Evolutionary conservation across 2,888 invertebrate species (phyloP).

Genomic region (Phortica magna): DNA sequence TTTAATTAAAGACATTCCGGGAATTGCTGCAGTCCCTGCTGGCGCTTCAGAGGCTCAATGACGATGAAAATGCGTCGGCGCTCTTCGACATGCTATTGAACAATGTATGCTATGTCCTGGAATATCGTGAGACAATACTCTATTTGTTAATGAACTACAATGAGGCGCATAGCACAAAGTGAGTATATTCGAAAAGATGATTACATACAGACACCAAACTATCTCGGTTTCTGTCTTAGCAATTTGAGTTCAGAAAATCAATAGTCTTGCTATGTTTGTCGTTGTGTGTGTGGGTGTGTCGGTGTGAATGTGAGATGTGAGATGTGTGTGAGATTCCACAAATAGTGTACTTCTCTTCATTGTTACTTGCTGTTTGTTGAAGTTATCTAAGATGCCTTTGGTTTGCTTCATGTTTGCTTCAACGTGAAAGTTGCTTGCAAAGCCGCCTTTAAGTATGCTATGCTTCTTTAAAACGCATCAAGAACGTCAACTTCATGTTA

Average conservation of each 20-base stretch:
- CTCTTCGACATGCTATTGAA: conserved; percentile 92
- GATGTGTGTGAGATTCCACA: too few species aligned
- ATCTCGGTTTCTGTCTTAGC: background rate
- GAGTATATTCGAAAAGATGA: conserved; percentile 67
- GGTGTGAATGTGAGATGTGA: too few species aligned
- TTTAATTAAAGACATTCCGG: conserved; percentile 82
- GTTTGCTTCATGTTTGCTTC: background rate
- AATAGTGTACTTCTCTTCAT: too few species aligned
- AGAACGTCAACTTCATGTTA: background rate
- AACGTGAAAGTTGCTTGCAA: background rate
- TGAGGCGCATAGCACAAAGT: conserved; percentile 91
- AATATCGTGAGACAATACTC: conserved; percentile 94
- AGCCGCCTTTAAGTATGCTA: background rate
- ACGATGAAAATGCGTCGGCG: conserved; percentile 84
- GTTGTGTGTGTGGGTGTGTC: background rate
- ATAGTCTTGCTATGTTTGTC: background rate
- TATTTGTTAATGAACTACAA: conserved; percentile 89
- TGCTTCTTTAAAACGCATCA: background rate
- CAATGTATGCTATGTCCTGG: conserved; percentile 94
- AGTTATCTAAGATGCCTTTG: background rate
- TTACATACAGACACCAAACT: background rate
- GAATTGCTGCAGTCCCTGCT: conserved; percentile 91
- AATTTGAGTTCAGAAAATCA: background rate
- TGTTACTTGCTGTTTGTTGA: background rate
- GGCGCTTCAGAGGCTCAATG: conserved; percentile 88